Conservation (phyloP, 2,797 vertebrate species). For the Crocidura indochinensis region DNA sequence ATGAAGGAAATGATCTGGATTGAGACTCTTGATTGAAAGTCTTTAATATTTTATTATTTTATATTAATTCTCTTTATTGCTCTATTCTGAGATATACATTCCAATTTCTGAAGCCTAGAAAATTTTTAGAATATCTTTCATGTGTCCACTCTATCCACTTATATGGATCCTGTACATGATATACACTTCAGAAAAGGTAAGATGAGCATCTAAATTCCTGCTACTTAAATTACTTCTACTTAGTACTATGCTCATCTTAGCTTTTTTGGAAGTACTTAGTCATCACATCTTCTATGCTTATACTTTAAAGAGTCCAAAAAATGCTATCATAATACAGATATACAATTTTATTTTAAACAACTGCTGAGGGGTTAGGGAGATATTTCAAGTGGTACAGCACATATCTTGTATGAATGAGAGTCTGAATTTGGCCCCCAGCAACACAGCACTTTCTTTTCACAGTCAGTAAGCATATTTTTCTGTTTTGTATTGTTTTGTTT, state of each 20-base stretch:
- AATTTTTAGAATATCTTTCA: neutral
- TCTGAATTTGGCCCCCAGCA: too few species aligned
- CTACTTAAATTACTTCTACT: accelerated
- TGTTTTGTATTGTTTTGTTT: too few species aligned
- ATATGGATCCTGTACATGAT: neutral
- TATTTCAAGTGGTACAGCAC: too few species aligned
- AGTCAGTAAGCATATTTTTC: neutral
- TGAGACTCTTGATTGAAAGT: neutral
- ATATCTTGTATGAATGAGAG: too few species aligned
- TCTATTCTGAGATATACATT: neutral
- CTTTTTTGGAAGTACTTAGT: neutral
- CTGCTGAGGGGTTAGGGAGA: too few species aligned
- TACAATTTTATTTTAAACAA: neutral
- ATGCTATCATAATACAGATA: constrained; percentile 9
- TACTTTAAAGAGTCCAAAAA: neutral
- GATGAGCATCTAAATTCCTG: neutral
- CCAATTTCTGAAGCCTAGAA: neutral
- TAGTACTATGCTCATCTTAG: neutral
- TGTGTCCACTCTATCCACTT: neutral
- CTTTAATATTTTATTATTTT: neutral
- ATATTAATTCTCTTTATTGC: neutral
- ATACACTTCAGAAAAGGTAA: neutral
- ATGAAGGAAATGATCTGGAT: neutral
- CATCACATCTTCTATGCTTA: neutral
- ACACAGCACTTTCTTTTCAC: too few species aligned